Base-by-base conservation (phyloP, 2,888 invertebrate genomes). In the Atethmia centrago region DNA sequence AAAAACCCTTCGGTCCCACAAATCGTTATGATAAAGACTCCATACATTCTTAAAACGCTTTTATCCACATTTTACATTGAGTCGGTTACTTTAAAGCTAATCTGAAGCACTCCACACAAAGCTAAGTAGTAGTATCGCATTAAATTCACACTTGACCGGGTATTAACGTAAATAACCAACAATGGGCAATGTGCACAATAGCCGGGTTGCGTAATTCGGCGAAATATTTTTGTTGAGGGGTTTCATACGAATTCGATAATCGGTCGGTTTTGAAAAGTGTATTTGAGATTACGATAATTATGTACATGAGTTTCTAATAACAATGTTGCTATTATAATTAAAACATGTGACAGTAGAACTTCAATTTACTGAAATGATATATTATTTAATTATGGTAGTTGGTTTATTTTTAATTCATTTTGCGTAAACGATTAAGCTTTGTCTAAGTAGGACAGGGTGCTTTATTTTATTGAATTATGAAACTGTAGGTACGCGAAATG, bases 131-230 rank as follows among this genome's bases (percentile, higher is more conserved):
- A 76, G 9, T 71, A 85, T 86, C 85, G 83, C 72, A 85, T 86
- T 86, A 87, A 86, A 61, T 77, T 87, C 85, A 85, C 85, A 85
- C 85, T 85, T 58, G 77, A 67, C 67, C 77, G 76, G 77, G 63
- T 67, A 77, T 82, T 85, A 64, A 74, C 62, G 79, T 78, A 77
- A 86, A 85, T 79, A 83, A 58, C 19, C 36, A 58, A 87, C 85
- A 86, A 86, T 85, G 45, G 68, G 8, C 14, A 56, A 49, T 75
- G 55, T 42, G 55, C 74, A 80, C 80, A 86, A 86, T 85, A 12
- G 62, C 40, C n/a, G 21, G 0, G 56, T 82, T 85, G 80, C 74
- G 77, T 79, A 76, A 77, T 87, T 79, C 83, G 70, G 69, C 51
- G 81, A 79, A 81, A 69, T 70, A 71, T 79, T 71, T 51, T 14